These are phyloP conservation scores for Lasiommata megera DNA, from an alignment of 2,888 invertebrate species.

Conservation along the genomic window DNA sequence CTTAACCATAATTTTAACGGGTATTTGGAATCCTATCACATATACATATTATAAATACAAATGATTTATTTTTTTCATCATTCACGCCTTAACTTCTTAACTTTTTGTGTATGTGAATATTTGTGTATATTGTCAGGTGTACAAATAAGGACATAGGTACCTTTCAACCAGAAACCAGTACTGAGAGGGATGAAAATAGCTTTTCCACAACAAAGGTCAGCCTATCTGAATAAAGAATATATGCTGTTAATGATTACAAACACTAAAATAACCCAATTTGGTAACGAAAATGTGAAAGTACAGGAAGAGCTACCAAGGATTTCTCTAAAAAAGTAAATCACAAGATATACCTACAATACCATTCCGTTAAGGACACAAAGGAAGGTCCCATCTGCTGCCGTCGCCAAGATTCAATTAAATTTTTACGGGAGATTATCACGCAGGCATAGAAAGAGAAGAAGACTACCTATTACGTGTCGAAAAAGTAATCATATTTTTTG, in stretches of 20 bases:
- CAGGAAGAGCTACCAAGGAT: not conserved
- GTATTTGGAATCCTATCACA: too few species aligned
- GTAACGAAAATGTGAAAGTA: not conserved
- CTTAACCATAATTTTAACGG: too few species aligned
- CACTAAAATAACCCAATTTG: not conserved
- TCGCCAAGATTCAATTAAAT: constrained; percentile 77
- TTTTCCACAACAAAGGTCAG: too few species aligned
- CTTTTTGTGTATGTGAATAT: not conserved
- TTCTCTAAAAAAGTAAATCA: constrained; percentile 18
- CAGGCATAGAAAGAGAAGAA: constrained; percentile 51
- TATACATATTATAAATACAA: too few species aligned
- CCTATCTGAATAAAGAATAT: too few species aligned
- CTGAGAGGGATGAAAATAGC: too few species aligned
- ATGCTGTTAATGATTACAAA: not conserved
- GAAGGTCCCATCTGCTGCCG: constrained; percentile 67
- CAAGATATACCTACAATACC: constrained; percentile 13
- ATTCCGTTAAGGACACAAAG: constrained; percentile 15
- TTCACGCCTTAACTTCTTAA: too few species aligned
- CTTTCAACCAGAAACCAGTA: too few species aligned
- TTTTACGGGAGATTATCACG: constrained; percentile 81
- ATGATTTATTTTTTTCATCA: too few species aligned
- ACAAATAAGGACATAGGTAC: too few species aligned
- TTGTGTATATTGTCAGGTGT: too few species aligned
- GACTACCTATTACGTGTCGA: constrained; percentile 40
- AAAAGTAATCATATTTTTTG: not conserved